These are phyloP conservation scores for Limnodromus scolopaceus DNA, from an alignment of 2,797 vertebrate genomes.

Conservation along the genomic window DNA sequence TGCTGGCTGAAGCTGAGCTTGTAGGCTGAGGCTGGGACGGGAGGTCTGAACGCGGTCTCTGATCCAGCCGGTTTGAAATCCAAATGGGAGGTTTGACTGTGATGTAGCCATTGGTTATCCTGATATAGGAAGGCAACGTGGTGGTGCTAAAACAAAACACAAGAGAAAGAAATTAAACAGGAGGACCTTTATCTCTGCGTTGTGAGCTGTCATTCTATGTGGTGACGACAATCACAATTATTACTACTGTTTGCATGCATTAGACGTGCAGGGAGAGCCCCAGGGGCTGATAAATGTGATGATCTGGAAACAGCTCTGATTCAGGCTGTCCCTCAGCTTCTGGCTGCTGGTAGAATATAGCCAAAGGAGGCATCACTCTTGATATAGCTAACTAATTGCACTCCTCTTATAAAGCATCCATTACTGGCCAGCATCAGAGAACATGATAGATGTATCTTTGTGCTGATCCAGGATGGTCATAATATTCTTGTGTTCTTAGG, in stretches of 20 bases:
- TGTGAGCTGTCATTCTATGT: background rate
- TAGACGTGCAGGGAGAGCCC: background rate
- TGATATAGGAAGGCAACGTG: constrained; percentile 82
- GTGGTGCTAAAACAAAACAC: constrained; percentile 81
- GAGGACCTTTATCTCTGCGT: background rate
- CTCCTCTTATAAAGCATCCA: background rate
- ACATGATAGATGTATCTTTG: background rate
- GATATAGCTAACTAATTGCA: background rate
- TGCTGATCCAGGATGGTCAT: background rate
- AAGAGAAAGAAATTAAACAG: constrained; percentile 18
- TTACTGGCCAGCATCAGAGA: background rate
- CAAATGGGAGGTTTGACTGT: constrained; percentile 86
- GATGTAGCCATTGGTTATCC: constrained; percentile 87
- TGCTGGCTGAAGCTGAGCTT: constrained; percentile 29
- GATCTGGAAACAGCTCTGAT: background rate
- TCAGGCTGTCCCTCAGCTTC: background rate
- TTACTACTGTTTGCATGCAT: accelerated
- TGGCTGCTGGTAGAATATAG: background rate
- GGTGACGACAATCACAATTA: background rate
- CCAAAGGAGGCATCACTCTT: background rate
- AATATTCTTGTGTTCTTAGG: background rate
- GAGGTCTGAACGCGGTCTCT: constrained; percentile 18
- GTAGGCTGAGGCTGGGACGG: constrained; percentile 33
- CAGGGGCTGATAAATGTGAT: background rate
- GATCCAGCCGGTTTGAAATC: constrained; percentile 82